Conservation (phyloP, 2,797 vertebrate genomes). For the Enteromius unitaeniatus region DNA sequence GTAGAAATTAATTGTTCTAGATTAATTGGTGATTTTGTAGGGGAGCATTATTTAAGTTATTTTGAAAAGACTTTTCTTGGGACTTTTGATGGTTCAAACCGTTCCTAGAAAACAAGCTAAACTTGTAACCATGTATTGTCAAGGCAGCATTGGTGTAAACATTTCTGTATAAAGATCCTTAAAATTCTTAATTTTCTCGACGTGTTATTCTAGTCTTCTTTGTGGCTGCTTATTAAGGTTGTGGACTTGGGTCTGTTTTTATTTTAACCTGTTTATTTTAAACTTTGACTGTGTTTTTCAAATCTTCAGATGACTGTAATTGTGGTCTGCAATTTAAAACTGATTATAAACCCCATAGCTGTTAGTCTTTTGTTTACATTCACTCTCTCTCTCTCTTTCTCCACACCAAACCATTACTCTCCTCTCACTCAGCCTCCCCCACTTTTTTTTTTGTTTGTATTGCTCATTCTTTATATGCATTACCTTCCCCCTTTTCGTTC, state of each 20-base stretch:
- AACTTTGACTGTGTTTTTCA: background rate
- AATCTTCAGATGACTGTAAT: conserved; percentile 2
- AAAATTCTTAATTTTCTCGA: background rate
- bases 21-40: background rate
- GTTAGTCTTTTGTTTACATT: conserved; percentile 28
- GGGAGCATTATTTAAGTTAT: background rate
- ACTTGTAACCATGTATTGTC: background rate
- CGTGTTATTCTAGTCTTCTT: background rate
- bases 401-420: conserved; percentile 24
- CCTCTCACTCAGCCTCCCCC: conserved; percentile 49
- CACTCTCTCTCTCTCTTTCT: background rate
- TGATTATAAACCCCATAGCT: conserved; percentile 29
- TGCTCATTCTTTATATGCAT: conserved; percentile 37
- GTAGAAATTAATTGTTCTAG: background rate
- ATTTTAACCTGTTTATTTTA: background rate
- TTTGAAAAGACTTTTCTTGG: background rate
- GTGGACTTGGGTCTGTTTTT: background rate
- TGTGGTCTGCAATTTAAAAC: background rate
- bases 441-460: conserved; percentile 24
- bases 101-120: background rate
- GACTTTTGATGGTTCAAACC: background rate
- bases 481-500: conserved; percentile 48
- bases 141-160: background rate
- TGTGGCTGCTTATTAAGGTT: background rate
- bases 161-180: background rate